Base-by-base conservation (phyloP, 2,113 vertebrate genomes). In the Tenebrosternarchus preto region DNA sequence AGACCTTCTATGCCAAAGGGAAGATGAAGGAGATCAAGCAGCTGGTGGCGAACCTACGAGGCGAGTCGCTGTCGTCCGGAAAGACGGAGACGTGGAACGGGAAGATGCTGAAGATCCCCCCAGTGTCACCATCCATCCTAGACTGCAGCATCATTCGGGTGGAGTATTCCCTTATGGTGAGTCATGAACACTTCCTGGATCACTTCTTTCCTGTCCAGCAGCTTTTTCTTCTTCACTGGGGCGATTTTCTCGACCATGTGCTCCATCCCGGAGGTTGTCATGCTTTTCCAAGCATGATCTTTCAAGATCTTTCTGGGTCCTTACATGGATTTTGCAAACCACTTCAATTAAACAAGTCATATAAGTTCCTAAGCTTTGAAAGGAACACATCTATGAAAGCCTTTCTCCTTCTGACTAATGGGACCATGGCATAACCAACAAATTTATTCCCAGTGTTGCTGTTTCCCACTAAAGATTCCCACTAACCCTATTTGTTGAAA, bases 11-110 rank as follows among this genome's bases (percentile, higher is more conserved):
- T 88, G 98, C 98, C 93, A 99, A 99, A 96, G 98, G 98, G 89
- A 99, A 99, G 93, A 96, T 98, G 95, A 99, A 99, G 95, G 97
- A 98, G 92, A 96, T 99, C 46, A 99, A 94, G 85, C 98, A 99
- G 85, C 93, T 99, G 77, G 95, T 99, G 89, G 96, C 98, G 85
- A 99, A 93, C 89, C 91, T 99, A 20, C 93, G 98, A 63, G 98
- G 98, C 33, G 98, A 99, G n/a, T 98, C 98, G 0, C 88, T 99
- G 87, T 97, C 97, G 1, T 98, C 97, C 31, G 98, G 98, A 77
- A 98, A 98, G 90, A 98, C 98, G 0, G 98, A 99, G 86, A 99
- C 97, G 0, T 99, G 98, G 98, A 98, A 94, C 39, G 97, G 98
- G 81, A 98, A 98, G 80, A 94, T 96, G 91, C 82, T 99, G 77